Evolutionary conservation across 2,113 vertebrate genomes (phyloP).

Genomic region (Piaya cayana): DNA sequence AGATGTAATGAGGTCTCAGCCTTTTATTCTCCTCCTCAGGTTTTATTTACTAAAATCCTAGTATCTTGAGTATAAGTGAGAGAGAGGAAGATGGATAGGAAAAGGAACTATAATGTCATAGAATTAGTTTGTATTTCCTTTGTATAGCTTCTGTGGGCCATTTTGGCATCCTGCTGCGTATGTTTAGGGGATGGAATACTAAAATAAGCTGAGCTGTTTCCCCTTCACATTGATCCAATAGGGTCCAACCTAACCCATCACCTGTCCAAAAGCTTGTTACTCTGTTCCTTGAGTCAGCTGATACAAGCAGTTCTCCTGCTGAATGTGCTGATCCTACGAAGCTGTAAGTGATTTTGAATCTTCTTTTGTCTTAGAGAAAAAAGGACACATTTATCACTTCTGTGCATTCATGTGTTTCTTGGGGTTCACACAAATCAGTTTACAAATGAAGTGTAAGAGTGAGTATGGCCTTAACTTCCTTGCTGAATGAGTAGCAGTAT

Average conservation of each 20-base stretch:
- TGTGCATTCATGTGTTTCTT: background rate
- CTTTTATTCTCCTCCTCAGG: background rate
- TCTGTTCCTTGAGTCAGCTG: background rate
- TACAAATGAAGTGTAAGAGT: background rate
- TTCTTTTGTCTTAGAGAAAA: background rate
- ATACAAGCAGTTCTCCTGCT: constrained; percentile 5
- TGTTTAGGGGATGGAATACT: constrained; percentile 11
- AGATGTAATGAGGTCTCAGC: background rate
- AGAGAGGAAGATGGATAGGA: background rate
- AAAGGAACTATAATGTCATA: background rate
- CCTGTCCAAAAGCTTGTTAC: constrained; percentile 11
- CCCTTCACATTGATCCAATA: background rate
- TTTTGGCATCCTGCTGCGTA: background rate
- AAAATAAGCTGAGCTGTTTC: constrained; percentile 2
- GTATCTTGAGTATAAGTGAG: background rate
- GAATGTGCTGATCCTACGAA: background rate
- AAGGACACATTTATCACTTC: background rate
- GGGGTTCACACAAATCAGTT: background rate
- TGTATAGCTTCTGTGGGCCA: fast-evolving
- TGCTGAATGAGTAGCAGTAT: background rate
- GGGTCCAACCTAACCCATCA: background rate
- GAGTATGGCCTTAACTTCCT: background rate
- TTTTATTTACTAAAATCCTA: background rate
- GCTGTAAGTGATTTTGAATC: background rate
- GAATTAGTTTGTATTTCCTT: constrained; percentile 2